Evolutionary conservation across 2,113 vertebrate genomes (phyloP), one percentile per base, ranked within the genome.

Genomic region (Numenius arquata): DNA sequence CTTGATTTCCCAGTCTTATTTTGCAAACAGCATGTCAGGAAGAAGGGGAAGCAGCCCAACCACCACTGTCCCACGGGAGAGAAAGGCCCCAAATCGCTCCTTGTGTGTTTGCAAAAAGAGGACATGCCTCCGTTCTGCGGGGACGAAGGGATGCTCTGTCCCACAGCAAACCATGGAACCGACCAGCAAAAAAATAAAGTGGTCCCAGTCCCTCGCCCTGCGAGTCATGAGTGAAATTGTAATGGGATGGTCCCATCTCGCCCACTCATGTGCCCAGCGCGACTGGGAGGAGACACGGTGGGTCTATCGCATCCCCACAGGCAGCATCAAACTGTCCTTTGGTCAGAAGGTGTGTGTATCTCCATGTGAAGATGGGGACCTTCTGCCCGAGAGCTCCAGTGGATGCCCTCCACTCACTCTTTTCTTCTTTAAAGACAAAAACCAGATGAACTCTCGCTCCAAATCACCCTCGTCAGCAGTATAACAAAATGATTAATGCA

Each of bases 201-300:
- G 5, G 8, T 61, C 20, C 5, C 34, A 22, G 50, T 45, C 19
- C 9, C 43, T 45, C 34, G 32, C 1, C 11, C n/a, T 48, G 14
- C 10, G 53, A 88, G 45, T 41, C 3, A 0, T 30, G 48, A 25
- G 18, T 34, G 38, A 88, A 80, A 61, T 2, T 0, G 3, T 16
- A 25, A 40, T 27, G 18, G 29, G 36, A 62, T 3, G 38, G 21
- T 22, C 16, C 16, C 47, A 38, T 23, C 36, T 68, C 34, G 40
- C 40, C 62, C 53, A 5, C 14, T 67, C 43, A 62, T 4, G 6
- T 3, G 20, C 43, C 56, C 56, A 26, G 12, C 0, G 1, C 4
- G 52, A 50, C 25, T 13, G 22, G 43, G 30, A 68, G 4, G 11
- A 47, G 63, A 25, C 3, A 10, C 0, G 0, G 0, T 18, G 13